Base-by-base conservation (phyloP, 2,797 vertebrate genomes). In the Masticophis lateralis region DNA sequence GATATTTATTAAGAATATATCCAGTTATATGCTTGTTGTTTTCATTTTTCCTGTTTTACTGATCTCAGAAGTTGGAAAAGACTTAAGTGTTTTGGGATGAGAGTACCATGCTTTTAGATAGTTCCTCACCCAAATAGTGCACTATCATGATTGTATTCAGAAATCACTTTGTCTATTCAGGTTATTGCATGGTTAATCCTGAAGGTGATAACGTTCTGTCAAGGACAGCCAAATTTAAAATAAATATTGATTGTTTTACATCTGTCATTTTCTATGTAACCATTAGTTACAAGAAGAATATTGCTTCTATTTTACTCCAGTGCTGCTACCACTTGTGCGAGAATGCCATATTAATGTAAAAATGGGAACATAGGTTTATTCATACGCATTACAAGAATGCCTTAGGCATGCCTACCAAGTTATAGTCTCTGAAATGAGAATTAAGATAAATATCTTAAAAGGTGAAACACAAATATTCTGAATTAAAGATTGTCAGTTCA, bases 261-360 rank as follows among this genome's bases (percentile, higher is more conserved):
- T 93, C 87, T 60, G 22, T 25, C 93, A 92, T 90, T 90, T n/a
- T 55, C 22, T 91, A 56, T 43, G 5, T 92, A 94, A 95, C 4
- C 56, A 91, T 13, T 88, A 90, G 91, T 90, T 88, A 92, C 86
- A 92, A 92, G 91, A 37, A 92, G 90, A 47, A 27, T 79, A 32
- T 92, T 91, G 60, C 18, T 95, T 32, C 74, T 92, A 27, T n/a
- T 89, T 94, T 89, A 92, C 32, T 87, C 25, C 83, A 90, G 8
- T 87, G 91, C 32, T 18, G 57, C 10, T 32, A 28, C 87, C 93
- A 91, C 0, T 53, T 90, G 93, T 20, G 37, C 4, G 3, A 89
- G 63, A 53, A 87, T 32, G 32, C 57, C 0, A 63, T n/a, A 89
- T 60, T 22, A 59, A 37, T 51, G 12, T n/a, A 86, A 92, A 89